phyloP scores from a whole-genome alignment of 2,113 vertebrate species.

The Cercocebus atys region DNA sequence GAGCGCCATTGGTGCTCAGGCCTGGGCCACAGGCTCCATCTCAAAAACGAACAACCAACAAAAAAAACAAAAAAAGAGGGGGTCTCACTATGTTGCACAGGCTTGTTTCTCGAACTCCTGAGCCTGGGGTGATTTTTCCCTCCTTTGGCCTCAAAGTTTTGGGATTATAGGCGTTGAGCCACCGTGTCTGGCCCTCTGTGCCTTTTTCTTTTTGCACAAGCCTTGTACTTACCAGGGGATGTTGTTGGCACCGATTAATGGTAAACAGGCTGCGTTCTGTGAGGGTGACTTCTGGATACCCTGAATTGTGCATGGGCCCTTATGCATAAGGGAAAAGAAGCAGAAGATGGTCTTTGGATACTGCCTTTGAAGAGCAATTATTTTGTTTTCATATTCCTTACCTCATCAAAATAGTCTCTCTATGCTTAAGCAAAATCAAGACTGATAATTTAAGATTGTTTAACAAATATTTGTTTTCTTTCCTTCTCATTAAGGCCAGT shows the following conservation, averaged over 20 bases:
- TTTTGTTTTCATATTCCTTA: neutral
- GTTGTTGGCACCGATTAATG: neutral
- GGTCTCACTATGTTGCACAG: no score
- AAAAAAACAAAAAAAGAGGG: no score
- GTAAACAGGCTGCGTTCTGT: neutral
- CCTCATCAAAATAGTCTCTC: neutral
- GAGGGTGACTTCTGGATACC: neutral
- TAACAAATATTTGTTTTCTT: slow-evolving; percentile 58
- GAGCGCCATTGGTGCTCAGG: no score
- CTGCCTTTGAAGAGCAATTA: slow-evolving; percentile 1
- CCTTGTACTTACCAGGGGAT: neutral
- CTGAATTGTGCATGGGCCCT: neutral
- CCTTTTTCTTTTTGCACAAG: neutral
- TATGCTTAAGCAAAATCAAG: slow-evolving; percentile 5
- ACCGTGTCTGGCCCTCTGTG: neutral
- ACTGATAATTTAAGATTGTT: neutral
- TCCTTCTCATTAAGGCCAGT: slow-evolving; percentile 90
- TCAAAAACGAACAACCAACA: no score
- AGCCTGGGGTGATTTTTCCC: no score
- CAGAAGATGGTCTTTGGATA: neutral
- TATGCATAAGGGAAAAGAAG: neutral
- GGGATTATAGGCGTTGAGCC: no score
- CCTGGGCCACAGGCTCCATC: no score
- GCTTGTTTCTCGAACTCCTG: no score
- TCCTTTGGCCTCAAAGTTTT: no score